Percentiles rank a stretch among this genome's conserved stretches.
These are phyloP conservation scores for Enhydra lutris DNA, from an alignment of 2,113 vertebrate genomes.

Conservation along the genomic window DNA sequence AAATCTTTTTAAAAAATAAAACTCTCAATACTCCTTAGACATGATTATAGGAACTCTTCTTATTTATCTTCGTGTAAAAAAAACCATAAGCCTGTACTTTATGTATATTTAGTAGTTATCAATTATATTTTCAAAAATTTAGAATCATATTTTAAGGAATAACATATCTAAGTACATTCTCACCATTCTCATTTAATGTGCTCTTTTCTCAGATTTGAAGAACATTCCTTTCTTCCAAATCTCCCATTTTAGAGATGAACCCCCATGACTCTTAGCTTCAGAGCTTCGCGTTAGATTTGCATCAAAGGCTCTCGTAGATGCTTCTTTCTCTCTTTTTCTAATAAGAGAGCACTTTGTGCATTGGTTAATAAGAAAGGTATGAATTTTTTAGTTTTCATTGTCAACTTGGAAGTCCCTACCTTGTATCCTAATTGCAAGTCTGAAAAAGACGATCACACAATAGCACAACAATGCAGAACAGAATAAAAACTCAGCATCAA, in stretches of 20 bases:
- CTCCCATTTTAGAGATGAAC: neutral
- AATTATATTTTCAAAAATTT: slow-evolving; percentile 1
- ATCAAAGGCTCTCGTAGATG: neutral
- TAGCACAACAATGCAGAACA: neutral
- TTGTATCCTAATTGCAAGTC: neutral
- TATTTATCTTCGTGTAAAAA: neutral
- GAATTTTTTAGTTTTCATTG: neutral
- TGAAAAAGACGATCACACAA: neutral
- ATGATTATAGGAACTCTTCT: neutral
- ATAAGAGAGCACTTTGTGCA: neutral
- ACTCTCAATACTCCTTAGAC: neutral
- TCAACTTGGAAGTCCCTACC: neutral
- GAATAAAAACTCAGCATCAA: neutral
- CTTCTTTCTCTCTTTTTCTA: slow-evolving; percentile 11
- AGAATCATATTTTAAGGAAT: slow-evolving; percentile 18
- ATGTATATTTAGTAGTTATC: neutral
- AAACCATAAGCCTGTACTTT: neutral
- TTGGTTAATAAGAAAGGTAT: neutral
- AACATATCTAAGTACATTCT: neutral
- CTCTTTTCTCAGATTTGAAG: slow-evolving; percentile 17
- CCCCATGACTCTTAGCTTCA: neutral
- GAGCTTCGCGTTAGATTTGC: neutral
- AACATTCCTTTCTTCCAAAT: neutral
- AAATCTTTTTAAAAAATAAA: neutral
- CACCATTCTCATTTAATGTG: neutral